Conservation (phyloP, 2,888 invertebrate species). For the Spilarctia lutea region DNA sequence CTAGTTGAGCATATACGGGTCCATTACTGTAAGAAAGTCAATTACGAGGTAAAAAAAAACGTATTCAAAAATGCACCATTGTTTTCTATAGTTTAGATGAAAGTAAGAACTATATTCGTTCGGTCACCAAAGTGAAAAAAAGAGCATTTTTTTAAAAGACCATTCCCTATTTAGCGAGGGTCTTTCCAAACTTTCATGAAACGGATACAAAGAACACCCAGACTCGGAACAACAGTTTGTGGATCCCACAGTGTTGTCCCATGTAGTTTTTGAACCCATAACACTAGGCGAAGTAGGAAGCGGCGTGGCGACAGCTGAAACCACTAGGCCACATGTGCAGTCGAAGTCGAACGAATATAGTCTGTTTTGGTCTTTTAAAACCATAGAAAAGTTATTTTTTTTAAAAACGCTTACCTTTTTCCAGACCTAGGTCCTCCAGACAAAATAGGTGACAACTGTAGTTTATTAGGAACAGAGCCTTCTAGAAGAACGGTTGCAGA, state of each 20-base stretch:
- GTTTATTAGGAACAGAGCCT: slow-evolving; percentile 93
- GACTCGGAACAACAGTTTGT: no score
- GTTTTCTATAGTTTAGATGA: neutral
- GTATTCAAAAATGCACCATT: neutral
- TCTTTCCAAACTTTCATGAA: no score
- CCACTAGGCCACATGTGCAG: no score
- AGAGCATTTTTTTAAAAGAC: no score
- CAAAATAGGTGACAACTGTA: slow-evolving; percentile 91
- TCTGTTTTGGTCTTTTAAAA: neutral
- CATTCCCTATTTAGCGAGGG: no score
- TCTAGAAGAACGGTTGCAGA: slow-evolving; percentile 97
- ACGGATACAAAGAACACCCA: no score
- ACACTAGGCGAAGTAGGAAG: no score
- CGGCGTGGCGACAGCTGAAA: no score
- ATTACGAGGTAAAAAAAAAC: neutral
- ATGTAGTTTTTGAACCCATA: no score
- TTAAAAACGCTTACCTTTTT: slow-evolving; percentile 87
- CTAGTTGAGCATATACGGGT: slow-evolving; percentile 93
- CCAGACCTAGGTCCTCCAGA: slow-evolving; percentile 90
- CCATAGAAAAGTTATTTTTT: neutral
- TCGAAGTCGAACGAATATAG: neutral
- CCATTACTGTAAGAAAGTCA: slow-evolving; percentile 55
- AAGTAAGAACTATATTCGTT: neutral
- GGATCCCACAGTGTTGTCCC: no score
- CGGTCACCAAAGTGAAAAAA: neutral